These are phyloP conservation scores for Crematogaster levior DNA, from an alignment of 2,888 invertebrate genomes.

Conservation along the genomic window DNA sequence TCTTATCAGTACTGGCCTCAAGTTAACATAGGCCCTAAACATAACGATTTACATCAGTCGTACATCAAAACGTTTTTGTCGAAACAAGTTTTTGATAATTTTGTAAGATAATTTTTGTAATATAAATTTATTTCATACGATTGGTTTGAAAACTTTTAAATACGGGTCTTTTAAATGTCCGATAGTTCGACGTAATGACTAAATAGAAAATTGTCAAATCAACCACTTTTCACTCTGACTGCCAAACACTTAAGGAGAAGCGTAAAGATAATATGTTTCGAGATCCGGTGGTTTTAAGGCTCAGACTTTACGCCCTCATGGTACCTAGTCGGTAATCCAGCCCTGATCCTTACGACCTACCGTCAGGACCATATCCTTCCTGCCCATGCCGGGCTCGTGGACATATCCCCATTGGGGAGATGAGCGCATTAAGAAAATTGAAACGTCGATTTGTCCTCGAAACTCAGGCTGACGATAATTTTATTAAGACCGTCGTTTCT, in stretches of 20 bases:
- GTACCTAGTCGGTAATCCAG: slow-evolving; percentile 46
- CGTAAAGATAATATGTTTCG: slow-evolving; percentile 1
- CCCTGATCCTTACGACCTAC: slow-evolving; percentile 57
- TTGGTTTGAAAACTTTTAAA: background rate
- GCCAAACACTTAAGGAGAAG: background rate
- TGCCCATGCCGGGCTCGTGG: slow-evolving; percentile 48
- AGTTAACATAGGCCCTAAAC: background rate
- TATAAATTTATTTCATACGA: background rate
- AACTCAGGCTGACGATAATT: slow-evolving; percentile 82
- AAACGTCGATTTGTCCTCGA: slow-evolving; percentile 85
- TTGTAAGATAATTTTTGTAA: background rate
- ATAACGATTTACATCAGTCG: background rate
- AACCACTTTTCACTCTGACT: background rate
- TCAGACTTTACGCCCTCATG: slow-evolving; percentile 17
- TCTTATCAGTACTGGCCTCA: background rate
- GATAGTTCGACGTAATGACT: too few relatives aligned
- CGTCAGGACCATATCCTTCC: slow-evolving; percentile 65
- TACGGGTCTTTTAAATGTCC: background rate
- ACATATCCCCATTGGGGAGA: slow-evolving; percentile 75
- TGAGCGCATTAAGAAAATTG: slow-evolving; percentile 85
- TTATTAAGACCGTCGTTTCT: slow-evolving; percentile 76
- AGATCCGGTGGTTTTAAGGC: slow-evolving; percentile 8
- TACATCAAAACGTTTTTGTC: background rate
- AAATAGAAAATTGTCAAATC: background rate
- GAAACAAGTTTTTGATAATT: background rate